Percentiles rank a stretch among this genome's conserved stretches.
phyloP scores from a whole-genome alignment of 2,113 vertebrate species.

The Saguinus midas region DNA sequence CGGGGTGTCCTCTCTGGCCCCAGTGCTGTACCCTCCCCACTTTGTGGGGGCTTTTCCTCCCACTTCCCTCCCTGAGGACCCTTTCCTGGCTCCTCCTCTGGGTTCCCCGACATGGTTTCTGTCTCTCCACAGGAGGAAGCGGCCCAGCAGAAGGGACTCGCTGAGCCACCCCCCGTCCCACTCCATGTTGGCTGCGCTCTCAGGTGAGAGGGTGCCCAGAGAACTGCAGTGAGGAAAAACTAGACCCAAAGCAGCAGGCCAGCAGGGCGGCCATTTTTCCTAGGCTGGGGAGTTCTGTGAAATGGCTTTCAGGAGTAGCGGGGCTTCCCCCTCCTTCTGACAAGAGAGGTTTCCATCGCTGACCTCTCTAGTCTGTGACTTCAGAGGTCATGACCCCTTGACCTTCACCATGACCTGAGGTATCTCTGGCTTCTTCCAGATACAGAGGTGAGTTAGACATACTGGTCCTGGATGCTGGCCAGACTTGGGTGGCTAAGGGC shows the following conservation, averaged over 20 bases:
- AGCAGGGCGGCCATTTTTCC: conserved; percentile 12
- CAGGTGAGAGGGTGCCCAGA: conserved; percentile 79
- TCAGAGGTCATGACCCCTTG: background rate
- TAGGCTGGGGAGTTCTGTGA: background rate
- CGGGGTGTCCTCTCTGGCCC: background rate
- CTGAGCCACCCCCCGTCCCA: conserved; percentile 61
- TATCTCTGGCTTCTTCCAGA: conserved; percentile 1
- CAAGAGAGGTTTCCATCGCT: background rate
- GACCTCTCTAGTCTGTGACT: background rate
- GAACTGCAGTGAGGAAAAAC: background rate
- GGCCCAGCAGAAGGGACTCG: conserved; percentile 77
- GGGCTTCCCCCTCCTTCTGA: background rate
- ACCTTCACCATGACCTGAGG: conserved; percentile 35
- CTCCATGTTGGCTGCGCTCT: conserved; percentile 84
- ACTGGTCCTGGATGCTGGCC: background rate
- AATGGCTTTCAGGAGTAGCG: background rate
- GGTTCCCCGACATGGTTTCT: conserved; percentile 14
- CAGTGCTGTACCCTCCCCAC: too few species aligned
- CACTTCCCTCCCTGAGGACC: background rate
- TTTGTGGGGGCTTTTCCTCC: background rate
- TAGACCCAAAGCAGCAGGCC: background rate
- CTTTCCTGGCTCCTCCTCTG: background rate
- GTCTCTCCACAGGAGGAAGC: conserved; percentile 77
- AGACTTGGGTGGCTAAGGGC: background rate
- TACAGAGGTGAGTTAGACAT: background rate